Evolutionary conservation across 35 echinoderm and acorn worm species (phyloP).

Genomic region (Ophioderma brevispina): DNA sequence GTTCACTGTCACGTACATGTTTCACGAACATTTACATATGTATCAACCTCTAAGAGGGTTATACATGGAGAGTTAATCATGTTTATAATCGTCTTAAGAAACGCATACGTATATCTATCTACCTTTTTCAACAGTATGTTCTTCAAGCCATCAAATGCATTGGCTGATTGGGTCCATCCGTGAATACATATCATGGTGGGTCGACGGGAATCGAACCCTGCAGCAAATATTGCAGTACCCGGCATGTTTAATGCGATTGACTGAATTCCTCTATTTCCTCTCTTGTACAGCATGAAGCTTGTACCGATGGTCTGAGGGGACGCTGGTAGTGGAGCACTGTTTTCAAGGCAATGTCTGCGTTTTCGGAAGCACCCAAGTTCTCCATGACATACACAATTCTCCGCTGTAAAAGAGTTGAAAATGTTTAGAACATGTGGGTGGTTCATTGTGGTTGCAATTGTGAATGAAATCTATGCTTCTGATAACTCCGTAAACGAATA

Average conservation of each 20-base stretch:
- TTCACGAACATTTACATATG: too few relatives aligned
- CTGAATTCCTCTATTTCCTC: background rate
- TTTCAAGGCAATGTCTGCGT: slow-evolving; percentile 32
- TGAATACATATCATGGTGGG: slow-evolving; percentile 50
- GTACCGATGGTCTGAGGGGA: slow-evolving; percentile 61
- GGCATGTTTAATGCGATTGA: background rate
- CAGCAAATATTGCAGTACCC: background rate
- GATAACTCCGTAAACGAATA: too few relatives aligned
- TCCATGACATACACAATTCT: slow-evolving; percentile 52
- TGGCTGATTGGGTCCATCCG: slow-evolving; percentile 62
- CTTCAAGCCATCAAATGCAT: slow-evolving; percentile 40
- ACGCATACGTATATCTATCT: too few relatives aligned
- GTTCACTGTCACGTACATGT: too few relatives aligned
- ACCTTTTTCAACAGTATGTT: slow-evolving; percentile 60
- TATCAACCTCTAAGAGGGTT: too few relatives aligned
- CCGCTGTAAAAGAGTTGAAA: background rate
- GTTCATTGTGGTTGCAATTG: too few relatives aligned
- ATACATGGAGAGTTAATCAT: too few relatives aligned
- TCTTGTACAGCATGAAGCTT: slow-evolving; percentile 44
- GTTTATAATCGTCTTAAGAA: too few relatives aligned
- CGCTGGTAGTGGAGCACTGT: slow-evolving; percentile 57
- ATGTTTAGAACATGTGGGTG: too few relatives aligned
- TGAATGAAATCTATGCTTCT: too few relatives aligned
- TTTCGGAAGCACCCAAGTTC: slow-evolving; percentile 76
- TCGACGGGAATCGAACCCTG: background rate